A percentile compares a stretch with the other conserved stretches of the same genome.
phyloP scores from a whole-genome alignment of 2,888 invertebrate genomes.

The Stramonita haemastoma region DNA sequence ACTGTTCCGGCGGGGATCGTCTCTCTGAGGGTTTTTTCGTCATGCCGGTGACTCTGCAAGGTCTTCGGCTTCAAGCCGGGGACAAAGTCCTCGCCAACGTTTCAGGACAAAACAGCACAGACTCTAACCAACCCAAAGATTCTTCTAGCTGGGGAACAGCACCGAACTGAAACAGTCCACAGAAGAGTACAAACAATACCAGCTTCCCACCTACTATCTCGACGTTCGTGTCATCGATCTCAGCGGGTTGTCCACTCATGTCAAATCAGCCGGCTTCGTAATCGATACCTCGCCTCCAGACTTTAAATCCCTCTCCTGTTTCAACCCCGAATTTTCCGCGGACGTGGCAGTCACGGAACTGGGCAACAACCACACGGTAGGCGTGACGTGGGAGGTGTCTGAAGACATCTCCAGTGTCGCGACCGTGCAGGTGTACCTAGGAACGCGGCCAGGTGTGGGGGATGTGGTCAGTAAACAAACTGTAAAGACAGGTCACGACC shows the following conservation, averaged over 20 bases:
- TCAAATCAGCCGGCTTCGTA: conserved; percentile 56
- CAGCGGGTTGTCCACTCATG: conserved; percentile 54
- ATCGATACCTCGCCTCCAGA: conserved; percentile 58
- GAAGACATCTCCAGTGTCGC: conserved; percentile 57
- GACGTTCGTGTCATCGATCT: conserved; percentile 56
- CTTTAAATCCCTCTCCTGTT: conserved; percentile 56
- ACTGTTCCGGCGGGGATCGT: not conserved
- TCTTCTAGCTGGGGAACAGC: not conserved
- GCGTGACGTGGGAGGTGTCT: conserved; percentile 57
- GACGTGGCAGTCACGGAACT: conserved; percentile 56
- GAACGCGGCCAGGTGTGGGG: conserved; percentile 35
- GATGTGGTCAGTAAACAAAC: not conserved
- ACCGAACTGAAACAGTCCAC: not conserved
- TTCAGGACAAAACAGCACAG: not conserved
- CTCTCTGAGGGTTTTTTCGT: conserved; percentile 8
- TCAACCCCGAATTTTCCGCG: conserved; percentile 57
- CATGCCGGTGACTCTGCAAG: not conserved
- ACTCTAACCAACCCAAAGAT: not conserved
- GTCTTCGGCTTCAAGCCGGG: conserved; percentile 23
- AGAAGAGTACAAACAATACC: not conserved
- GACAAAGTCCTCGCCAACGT: not conserved
- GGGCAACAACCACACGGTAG: conserved; percentile 59
- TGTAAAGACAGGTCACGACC: not conserved
- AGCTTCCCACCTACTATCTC: conserved; percentile 53
- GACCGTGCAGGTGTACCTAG: conserved; percentile 50